Evolutionary conservation across 1,140 invertebrate species (phyloP), one percentile per base, ranked within the genome.

Genomic region (Drosophila jambulina): DNA sequence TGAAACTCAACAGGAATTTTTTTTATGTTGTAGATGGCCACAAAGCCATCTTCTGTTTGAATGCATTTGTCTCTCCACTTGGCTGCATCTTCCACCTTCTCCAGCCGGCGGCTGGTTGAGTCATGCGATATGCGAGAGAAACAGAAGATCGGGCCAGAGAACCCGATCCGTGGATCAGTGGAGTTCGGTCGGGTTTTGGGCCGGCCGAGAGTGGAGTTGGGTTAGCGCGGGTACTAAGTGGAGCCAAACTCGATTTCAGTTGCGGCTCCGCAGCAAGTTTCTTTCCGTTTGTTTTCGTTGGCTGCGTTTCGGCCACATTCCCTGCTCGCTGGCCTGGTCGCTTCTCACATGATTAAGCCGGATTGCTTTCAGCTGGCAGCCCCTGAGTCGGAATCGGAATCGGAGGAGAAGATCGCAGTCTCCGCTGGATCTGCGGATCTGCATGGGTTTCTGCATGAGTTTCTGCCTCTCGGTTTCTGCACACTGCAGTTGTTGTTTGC

Each of bases 261-360:
- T 65, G 61, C 56, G 12, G 59, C 42, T 81, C 34, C 32, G 63
- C 46, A 64, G 80, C 76, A 69, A 72, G 64, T 77, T 90, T 60
- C 53, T 65, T 78, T 79, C 80, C 64, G 49, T 79, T 77, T 76
- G 68, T 53, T 78, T 80, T 82, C 72, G 70, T 45, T 86, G 69
- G 57, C 61, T 56, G 53, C 53, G 34, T 56, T 56, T 56, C 25
- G 53, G 53, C 34, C 29, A 59, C 62, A 46, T 82, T 67, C 67
- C 43, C 70, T 68, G 76, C 45, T 68, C 51, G 48, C 71, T 80
- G 76, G 32, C 71, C 60, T 46, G 65, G 40, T 29, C 58, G 57
- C 80, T 90, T 90, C 85, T 90, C 85, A 90, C 85, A 90, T 90
- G 85, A 90, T 90, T 90, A 90, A 90, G 85, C 86, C 86, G 80